phyloP scores from a whole-genome alignment of 2,888 invertebrate species.

The Acronicta leporina region DNA sequence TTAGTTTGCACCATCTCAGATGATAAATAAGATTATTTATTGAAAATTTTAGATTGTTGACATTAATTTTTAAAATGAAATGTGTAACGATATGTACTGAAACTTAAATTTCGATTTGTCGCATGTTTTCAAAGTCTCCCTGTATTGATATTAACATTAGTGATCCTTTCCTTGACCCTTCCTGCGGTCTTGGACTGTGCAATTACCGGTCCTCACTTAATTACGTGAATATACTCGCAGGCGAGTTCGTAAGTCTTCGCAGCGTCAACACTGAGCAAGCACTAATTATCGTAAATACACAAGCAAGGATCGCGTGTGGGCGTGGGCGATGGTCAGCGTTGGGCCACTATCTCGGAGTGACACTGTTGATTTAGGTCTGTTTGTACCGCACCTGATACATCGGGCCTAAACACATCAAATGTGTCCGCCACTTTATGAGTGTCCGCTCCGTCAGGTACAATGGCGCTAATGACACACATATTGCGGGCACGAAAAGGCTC shows the following conservation, averaged over 20 bases:
- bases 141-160: constrained; percentile 10
- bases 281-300: constrained; percentile 55
- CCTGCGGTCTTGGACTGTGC: constrained; percentile 4
- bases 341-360: constrained; percentile 44
- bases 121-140: too few species aligned
- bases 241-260: constrained; percentile 24
- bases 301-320: constrained; percentile 17
- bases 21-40: too few species aligned
- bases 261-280: constrained; percentile 42
- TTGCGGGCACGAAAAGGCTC: constrained; percentile 1
- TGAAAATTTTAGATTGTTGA: too few species aligned
- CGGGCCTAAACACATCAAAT: constrained; percentile 53
- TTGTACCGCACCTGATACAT: constrained; percentile 54
- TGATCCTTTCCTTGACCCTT: constrained; percentile 8
- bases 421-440: constrained; percentile 51
- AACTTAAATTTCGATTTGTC: too few species aligned
- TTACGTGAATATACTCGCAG: constrained; percentile 19
- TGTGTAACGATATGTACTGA: too few species aligned
- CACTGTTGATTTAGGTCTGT: constrained; percentile 62
- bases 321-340: constrained; percentile 33
- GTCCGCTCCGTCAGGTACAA: constrained; percentile 6
- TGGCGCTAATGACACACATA: constrained; percentile 3
- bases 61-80: too few species aligned
- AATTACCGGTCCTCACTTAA: constrained; percentile 18
- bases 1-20: too few species aligned